Base-by-base conservation (phyloP, 37 sponge, comb jelly and placozoan genomes). In the Agelas oroides region DNA sequence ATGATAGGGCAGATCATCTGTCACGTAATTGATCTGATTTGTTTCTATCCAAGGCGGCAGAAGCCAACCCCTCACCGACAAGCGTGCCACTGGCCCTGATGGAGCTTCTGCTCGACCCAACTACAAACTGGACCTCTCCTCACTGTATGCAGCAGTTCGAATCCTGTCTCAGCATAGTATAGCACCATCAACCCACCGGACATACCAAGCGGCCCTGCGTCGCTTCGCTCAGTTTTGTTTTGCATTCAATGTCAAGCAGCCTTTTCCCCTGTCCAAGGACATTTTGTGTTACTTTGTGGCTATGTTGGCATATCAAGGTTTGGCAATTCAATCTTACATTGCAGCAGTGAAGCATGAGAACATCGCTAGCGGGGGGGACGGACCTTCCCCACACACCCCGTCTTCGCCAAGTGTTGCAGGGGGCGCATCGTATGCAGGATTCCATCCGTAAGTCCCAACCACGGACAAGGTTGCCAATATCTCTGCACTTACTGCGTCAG, bases 101-200 rank as follows among this genome's bases (percentile, higher is more conserved):
- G 58, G 57, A 64, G 65, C 59, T 23, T 23, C 61, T 91, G 35
- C 46, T 91, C 56, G 23, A 69, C 31, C 72, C 70, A n/a, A 40
- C 68, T 17, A 59, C 65, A 0, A 82, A 89, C 73, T 89, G 93
- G 90, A 61, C 85, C 8, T 93, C 93, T 16, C 34, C 25, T 38
- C 21, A 6, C 37, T 88, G 93, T 86, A 84, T 25, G 21, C 19
- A 62, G 41, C 37, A 15, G 89, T 85, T 93, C 76, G 82, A 21
- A 1, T 18, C 74, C 63, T 70, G 24, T 84, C 38, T 78, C 11
- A 15, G 31, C 31, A 83, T 12, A 80, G 80, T 21, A 19, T 91
- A 65, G 91, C 91, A 37, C 69, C 54, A 32, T 87, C 92, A 33
- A 87, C 92, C 18, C 60, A 38, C 5, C 65, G 33, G 70, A 73